Base-by-base conservation (phyloP, 2,797 vertebrate genomes). In the Xyrichtys novacula region DNA sequence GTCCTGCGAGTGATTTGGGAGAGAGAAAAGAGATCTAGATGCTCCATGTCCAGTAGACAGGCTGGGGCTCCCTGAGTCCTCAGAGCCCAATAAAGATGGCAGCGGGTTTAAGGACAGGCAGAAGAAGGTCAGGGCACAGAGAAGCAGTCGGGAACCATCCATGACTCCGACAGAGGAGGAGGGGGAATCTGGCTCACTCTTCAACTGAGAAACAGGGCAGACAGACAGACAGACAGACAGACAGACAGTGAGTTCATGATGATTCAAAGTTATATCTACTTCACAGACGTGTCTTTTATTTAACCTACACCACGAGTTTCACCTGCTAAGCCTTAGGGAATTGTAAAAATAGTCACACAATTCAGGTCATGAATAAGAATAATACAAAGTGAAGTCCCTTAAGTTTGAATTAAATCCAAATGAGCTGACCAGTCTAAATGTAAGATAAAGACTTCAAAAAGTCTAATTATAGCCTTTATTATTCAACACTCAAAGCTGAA, bases 101-200 rank as follows among this genome's bases (percentile, higher is more conserved):
- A 99, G 91, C 0, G 98, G 98, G 85, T 99, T 99, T 28, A 99
- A 94, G 47, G 97, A 99, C 63, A 99, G 94, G 85, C 96, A 97
- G 82, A 99, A 94, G 90, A 99, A 98, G 0, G 97, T 98, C 74
- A 99, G 95, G 42, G 95, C 94, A 19, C 97, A 99, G 50, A 99
- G 95, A 14, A 99, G 95, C 60, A 99, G 95, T 7, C 98, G 95
- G 20, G 98, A 99, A 14, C 97, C 94, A 83, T 99, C 98, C 94
- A 99, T 96, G 93, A 99, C 98, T 26, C 96, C 97, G 10, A 98
- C 95, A 0, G 96, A 95, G 44, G 96, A 95, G 44, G 95, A 94
- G 23, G 98, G 95, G 38, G 97, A 98, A 46, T 95, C 93, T 0
- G 98, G 98, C 60, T 99, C 98, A 36, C 96, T 96, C 93, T 99